phyloP scores from a whole-genome alignment of 2,113 vertebrate species.

The Hyaena hyaena region DNA sequence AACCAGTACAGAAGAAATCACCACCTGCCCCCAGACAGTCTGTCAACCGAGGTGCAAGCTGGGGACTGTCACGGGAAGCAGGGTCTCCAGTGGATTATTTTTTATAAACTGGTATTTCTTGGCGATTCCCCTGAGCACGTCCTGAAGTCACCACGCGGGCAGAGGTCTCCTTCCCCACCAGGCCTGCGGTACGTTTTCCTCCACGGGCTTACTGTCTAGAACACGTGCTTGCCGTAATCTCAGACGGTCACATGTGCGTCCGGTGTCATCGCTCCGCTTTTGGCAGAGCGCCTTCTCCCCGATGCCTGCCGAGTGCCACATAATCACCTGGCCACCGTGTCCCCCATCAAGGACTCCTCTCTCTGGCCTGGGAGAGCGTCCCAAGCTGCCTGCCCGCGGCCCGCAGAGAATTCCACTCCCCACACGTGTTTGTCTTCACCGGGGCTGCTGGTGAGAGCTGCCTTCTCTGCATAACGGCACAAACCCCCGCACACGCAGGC shows the following conservation, averaged over 20 bases:
- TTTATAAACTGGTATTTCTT: neutral
- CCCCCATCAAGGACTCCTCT: neutral
- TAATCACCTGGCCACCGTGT: neutral
- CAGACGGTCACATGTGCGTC: neutral
- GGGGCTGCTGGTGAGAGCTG: neutral
- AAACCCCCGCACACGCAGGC: neutral
- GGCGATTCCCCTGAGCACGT: neutral
- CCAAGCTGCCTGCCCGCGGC: neutral
- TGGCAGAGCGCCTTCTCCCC: neutral
- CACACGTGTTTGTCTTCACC: neutral
- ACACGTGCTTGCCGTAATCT: neutral
- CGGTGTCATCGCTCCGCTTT: neutral
- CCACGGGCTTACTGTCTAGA: neutral
- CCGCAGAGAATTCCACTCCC: neutral
- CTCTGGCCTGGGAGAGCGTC: neutral
- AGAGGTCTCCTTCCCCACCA: neutral
- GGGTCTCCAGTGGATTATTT: neutral
- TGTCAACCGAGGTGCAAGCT: neutral
- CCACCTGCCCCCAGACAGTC: accelerated
- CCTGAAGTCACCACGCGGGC: neutral
- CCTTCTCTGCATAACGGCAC: neutral
- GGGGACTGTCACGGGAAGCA: neutral
- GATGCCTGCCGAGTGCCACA: neutral
- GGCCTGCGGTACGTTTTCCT: neutral
- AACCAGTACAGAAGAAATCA: neutral